Conservation (phyloP, 1,140 invertebrate species). For the Tetraneura akinire region DNA sequence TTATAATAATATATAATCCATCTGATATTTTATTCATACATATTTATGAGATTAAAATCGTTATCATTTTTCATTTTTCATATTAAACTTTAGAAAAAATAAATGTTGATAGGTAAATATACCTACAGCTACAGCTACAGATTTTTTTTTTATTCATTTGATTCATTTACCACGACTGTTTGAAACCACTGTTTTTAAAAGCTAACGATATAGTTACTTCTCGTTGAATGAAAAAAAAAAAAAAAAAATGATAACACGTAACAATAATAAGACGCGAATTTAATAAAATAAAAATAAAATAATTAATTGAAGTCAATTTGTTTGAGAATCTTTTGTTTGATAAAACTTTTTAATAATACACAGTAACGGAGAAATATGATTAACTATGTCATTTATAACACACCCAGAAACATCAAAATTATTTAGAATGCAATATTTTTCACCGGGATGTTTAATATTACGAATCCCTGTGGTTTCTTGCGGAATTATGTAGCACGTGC, state of each 20-base stretch:
- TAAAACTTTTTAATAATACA: constrained; percentile 33
- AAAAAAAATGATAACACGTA: not conserved
- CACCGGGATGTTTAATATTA: constrained; percentile 25
- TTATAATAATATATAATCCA: too few relatives aligned
- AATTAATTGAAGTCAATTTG: constrained; percentile 36
- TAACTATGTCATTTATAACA: constrained; percentile 23
- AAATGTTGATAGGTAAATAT: not conserved
- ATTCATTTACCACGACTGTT: not conserved
- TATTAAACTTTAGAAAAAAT: not conserved
- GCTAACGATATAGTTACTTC: not conserved
- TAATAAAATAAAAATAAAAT: too few relatives aligned
- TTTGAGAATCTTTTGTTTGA: constrained; percentile 26
- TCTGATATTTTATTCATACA: too few relatives aligned
- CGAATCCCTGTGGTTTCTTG: constrained; percentile 22
- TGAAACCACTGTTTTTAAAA: not conserved
- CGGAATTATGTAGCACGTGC: constrained; percentile 30
- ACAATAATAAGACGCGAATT: not conserved
- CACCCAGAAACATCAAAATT: constrained; percentile 11
- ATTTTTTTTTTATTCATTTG: constrained; percentile 34
- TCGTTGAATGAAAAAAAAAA: too few relatives aligned
- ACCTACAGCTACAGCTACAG: not conserved
- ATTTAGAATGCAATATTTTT: constrained; percentile 26
- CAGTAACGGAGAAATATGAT: constrained; percentile 9
- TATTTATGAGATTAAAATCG: too few relatives aligned
- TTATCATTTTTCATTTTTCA: not conserved